Evolutionary conservation across 92 coral and sea anemone genomes (phyloP).

Genomic region (Epizoanthus ramosus): DNA sequence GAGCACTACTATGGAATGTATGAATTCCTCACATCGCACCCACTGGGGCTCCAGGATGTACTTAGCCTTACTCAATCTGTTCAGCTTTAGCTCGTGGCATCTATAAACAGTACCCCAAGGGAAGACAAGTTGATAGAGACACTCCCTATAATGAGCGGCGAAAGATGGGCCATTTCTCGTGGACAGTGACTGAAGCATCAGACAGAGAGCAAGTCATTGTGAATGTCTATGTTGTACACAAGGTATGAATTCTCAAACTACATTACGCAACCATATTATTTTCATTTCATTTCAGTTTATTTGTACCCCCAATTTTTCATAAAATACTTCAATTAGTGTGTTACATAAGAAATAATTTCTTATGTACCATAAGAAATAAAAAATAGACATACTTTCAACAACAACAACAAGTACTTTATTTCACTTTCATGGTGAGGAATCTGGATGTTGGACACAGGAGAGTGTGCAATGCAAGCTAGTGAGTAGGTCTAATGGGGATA

Average conservation of each 20-base stretch:
- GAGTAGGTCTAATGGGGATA: not conserved
- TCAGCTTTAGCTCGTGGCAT: slow-evolving; percentile 62
- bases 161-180: slow-evolving; percentile 86
- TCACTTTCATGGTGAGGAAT: no score
- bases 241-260: slow-evolving; percentile 46
- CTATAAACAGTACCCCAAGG: slow-evolving; percentile 68
- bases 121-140: slow-evolving; percentile 60
- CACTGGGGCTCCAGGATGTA: not conserved
- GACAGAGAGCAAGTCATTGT: slow-evolving; percentile 67
- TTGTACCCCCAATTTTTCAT: no score
- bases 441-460: no score
- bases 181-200: slow-evolving; percentile 48
- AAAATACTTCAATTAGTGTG: no score
- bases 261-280: no score
- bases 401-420: no score
- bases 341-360: no score
- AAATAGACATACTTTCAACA: no score
- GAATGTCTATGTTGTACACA: slow-evolving; percentile 76
- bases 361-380: no score
- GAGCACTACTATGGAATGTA: not conserved
- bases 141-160: slow-evolving; percentile 88
- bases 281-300: no score
- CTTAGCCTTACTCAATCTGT: not conserved
- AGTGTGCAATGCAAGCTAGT: not conserved
- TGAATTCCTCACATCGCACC: not conserved